Evolutionary conservation across 2,797 vertebrate species (phyloP).

Genomic region (Tinamus major): DNA sequence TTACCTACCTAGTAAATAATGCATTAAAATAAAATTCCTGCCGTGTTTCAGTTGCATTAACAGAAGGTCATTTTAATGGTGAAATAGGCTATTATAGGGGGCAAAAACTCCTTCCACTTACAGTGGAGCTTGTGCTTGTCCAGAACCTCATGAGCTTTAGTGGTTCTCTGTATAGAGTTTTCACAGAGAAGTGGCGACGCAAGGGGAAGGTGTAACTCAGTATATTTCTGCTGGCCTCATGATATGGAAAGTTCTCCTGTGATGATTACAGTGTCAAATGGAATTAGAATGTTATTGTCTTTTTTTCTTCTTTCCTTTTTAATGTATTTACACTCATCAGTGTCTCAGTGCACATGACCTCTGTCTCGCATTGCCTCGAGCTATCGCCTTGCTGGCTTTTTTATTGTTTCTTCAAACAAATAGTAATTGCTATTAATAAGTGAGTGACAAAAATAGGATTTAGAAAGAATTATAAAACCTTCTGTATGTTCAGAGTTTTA

Average conservation of each 20-base stretch:
- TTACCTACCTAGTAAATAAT: background rate
- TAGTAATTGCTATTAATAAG: background rate
- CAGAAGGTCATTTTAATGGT: background rate
- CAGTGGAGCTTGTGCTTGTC: background rate
- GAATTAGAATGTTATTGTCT: background rate
- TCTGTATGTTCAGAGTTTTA: conserved; percentile 25
- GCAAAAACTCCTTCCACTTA: rapidly evolving
- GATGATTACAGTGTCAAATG: background rate
- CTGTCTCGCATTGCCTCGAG: background rate
- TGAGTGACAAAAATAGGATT: background rate
- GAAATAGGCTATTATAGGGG: background rate
- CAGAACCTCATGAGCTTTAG: background rate
- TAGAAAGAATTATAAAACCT: background rate
- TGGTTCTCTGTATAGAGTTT: background rate
- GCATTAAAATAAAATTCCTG: background rate
- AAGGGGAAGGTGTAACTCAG: background rate
- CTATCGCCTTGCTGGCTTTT: background rate
- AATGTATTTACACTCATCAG: background rate
- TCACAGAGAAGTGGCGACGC: background rate
- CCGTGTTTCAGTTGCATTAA: background rate
- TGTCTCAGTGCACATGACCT: background rate
- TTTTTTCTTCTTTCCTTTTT: background rate
- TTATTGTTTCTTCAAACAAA: conserved; percentile 1
- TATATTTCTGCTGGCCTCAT: background rate
- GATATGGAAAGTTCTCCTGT: background rate